Evolutionary conservation across 2,113 vertebrate species (phyloP), one percentile per base, ranked within the genome.

Genomic region (Ictidomys tridecemlineatus): DNA sequence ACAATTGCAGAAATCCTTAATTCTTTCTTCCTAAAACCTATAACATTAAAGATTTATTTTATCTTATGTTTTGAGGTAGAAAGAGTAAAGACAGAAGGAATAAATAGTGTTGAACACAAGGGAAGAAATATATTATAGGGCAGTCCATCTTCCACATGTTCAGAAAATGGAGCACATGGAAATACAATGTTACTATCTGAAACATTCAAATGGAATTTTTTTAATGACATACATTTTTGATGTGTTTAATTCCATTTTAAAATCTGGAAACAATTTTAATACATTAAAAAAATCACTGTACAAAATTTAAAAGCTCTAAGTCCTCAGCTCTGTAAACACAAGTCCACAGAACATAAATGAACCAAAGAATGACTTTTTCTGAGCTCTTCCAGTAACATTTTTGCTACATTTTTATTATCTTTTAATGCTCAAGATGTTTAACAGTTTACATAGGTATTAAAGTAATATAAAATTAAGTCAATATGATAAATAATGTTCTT

Each of bases 231-330:
- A 37, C 24, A 73, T 56, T 87, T 92, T 91, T 91, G 16, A 87
- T 95, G 45, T 88, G 45, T 85, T 96, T 88, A 95, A 79, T 89
- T 87, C 37, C 9, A 48, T 73, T 63, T 96, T 91, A 89, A 94
- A 96, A 93, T 58, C 30, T 96, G 37, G 74, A 30, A 73, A 92
- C 4, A 69, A 73, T 86, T 85, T 90, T 48, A 51, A 24, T 77
- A 73, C 30, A 94, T 84, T 80, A 42, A 96, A 93, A 93, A 84
- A 24, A 86, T 51, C 72, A 85, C 56, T 85, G 11, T 42, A 58
- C 5, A 77, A 77, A 95, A 94, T 89, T 48, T 72, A 87, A 94
- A 86, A 51, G 61, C 37, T 85, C 63, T 63, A 85, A 96, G 93
- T 82, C 70, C 86, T 92, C 63, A 93, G 51, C 4, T 82, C 83